Conservation (phyloP, 2,888 invertebrate species). For the Lepidonotus clava region DNA sequence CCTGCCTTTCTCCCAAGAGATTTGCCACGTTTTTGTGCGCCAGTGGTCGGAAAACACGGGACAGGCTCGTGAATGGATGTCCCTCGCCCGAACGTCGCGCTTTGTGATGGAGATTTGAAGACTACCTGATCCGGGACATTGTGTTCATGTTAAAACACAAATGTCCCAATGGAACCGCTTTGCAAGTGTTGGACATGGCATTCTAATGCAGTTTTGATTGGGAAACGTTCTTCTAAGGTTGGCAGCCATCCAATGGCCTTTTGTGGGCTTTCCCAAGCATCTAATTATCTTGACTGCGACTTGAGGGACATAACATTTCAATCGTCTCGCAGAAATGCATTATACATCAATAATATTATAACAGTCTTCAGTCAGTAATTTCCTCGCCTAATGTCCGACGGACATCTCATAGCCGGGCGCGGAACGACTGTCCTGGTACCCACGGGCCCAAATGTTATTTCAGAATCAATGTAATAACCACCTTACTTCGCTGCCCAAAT, state of each 20-base stretch:
- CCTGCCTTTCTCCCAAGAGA: too few species aligned
- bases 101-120: neutral
- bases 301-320: neutral
- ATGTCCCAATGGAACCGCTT: neutral
- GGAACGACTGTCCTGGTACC: neutral
- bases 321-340: neutral
- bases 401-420: neutral
- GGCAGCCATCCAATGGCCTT: neutral
- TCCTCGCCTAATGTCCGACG: neutral
- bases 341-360: conserved; percentile 12
- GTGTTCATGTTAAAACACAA: conserved; percentile 1
- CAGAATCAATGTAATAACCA: conserved; percentile 31
- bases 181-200: neutral
- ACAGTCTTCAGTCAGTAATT: neutral
- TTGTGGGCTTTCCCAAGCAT: neutral
- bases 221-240: conserved; percentile 35
- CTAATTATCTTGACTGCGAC: neutral
- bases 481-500: neutral
- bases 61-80: neutral
- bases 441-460: neutral
- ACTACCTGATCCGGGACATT: neutral
- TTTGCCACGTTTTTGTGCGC: neutral
- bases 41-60: neutral
- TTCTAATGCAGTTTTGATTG: conserved; percentile 39
- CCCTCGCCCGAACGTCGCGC: neutral